These are phyloP conservation scores for Myioborus miniatus DNA, from an alignment of 2,797 vertebrate species.

Conservation along the genomic window DNA sequence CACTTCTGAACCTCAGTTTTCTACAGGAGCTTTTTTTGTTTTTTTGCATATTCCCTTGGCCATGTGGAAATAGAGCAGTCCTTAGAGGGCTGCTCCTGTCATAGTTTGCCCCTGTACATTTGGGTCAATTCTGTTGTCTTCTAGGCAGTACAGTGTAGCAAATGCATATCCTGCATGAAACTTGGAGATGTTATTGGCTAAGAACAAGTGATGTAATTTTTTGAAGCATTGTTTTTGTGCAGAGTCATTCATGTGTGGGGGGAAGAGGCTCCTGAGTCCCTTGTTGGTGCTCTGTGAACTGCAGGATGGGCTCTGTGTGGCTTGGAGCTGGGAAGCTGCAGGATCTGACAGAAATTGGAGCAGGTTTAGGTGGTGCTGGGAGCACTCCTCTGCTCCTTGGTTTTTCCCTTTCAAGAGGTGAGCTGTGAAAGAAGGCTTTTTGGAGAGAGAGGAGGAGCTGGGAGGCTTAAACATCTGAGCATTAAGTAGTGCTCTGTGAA, in stretches of 20 bases:
- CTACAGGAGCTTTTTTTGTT: not conserved
- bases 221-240: not conserved
- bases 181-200: not conserved
- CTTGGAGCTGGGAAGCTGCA: not conserved
- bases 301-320: not conserved
- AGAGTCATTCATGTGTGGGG: not conserved
- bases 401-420: not conserved
- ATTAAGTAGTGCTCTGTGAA: not conserved
- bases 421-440: not conserved
- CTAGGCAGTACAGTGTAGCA: not conserved
- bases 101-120: not conserved
- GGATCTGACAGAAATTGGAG: not conserved
- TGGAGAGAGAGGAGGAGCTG: not conserved
- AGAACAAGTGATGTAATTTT: not conserved
- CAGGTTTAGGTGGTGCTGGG: not conserved
- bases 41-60: not conserved
- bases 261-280: not conserved
- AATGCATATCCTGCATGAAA: not conserved
- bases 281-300: not conserved
- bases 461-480: not conserved
- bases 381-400: not conserved
- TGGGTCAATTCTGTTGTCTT: not conserved
- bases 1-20: not conserved
- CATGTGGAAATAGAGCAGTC: not conserved
- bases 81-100: not conserved